phyloP scores from a whole-genome alignment of 1,140 invertebrate species.

The Drosophila murphyi region DNA sequence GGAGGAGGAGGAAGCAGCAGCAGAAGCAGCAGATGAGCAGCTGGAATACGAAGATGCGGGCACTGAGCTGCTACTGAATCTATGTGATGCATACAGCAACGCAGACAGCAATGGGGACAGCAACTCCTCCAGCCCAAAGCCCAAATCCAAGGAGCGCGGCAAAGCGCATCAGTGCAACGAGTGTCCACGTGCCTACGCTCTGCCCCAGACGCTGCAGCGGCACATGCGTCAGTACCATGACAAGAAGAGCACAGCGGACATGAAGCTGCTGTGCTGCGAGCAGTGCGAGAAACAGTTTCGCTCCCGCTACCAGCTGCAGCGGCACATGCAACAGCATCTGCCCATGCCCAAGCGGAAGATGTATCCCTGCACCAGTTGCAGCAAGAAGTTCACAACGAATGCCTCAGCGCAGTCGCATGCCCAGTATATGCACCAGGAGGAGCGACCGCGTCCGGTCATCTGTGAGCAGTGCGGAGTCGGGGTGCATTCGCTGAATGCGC shows the following conservation, averaged over 20 bases:
- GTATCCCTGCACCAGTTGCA: constrained; percentile 58
- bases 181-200: constrained; percentile 49
- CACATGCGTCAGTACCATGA: constrained; percentile 62
- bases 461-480: constrained; percentile 85
- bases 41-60: constrained; percentile 1
- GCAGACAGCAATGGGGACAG: constrained; percentile 18
- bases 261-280: constrained; percentile 25
- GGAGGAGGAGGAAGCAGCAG: neutral
- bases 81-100: constrained; percentile 44
- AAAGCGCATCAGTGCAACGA: constrained; percentile 52
- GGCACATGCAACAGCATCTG: constrained; percentile 57
- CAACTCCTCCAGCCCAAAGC: neutral
- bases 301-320: constrained; percentile 43
- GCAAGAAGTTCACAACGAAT: constrained; percentile 74
- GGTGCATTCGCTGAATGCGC: constrained; percentile 84
- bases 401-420: constrained; percentile 78
- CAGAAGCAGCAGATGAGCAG: neutral
- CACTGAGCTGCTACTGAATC: constrained; percentile 25
- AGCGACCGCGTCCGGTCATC: constrained; percentile 84
- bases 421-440: constrained; percentile 84
- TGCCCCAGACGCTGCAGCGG: constrained; percentile 40
- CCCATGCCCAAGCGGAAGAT: constrained; percentile 57
- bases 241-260: constrained; percentile 9
- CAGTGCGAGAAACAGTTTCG: constrained; percentile 63
- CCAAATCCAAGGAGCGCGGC: neutral